These are phyloP conservation scores for Callyntrura sp. DNA, from an alignment of 2,888 invertebrate species.

Conservation along the genomic window DNA sequence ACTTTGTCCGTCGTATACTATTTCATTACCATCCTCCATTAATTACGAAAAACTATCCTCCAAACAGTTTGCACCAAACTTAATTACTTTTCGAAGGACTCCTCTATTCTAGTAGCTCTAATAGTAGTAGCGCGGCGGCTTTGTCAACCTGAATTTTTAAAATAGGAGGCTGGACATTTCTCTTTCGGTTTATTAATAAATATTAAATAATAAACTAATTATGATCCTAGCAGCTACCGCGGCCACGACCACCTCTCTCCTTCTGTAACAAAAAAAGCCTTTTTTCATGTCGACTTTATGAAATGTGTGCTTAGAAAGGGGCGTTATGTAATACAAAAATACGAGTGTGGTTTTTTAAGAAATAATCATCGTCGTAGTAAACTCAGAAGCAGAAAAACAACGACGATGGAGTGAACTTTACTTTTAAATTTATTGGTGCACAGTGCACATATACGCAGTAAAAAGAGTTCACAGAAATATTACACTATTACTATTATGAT, in stretches of 20 bases:
- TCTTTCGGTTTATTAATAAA: neutral
- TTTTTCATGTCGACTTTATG: neutral
- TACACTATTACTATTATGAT: neutral
- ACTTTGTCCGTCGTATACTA: neutral
- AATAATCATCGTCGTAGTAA: neutral
- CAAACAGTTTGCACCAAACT: neutral
- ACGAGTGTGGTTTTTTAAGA: neutral
- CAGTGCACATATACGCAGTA: neutral
- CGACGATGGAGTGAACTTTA: neutral
- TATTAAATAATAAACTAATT: constrained; percentile 20
- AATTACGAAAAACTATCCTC: neutral
- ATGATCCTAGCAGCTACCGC: neutral
- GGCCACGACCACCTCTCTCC: constrained; percentile 17
- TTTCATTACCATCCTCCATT: neutral
- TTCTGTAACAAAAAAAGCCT: neutral
- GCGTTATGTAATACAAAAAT: constrained; percentile 31
- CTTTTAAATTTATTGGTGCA: constrained; percentile 21
- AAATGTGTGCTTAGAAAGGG: constrained; percentile 1
- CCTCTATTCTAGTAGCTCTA: neutral
- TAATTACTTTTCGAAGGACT: neutral
- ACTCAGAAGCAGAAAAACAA: neutral
- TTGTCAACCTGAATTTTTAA: neutral
- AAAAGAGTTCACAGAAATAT: neutral
- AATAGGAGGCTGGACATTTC: constrained; percentile 21
- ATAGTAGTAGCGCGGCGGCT: neutral